phyloP scores from a whole-genome alignment of 2,888 invertebrate genomes.

The Amphipyra berbera region DNA sequence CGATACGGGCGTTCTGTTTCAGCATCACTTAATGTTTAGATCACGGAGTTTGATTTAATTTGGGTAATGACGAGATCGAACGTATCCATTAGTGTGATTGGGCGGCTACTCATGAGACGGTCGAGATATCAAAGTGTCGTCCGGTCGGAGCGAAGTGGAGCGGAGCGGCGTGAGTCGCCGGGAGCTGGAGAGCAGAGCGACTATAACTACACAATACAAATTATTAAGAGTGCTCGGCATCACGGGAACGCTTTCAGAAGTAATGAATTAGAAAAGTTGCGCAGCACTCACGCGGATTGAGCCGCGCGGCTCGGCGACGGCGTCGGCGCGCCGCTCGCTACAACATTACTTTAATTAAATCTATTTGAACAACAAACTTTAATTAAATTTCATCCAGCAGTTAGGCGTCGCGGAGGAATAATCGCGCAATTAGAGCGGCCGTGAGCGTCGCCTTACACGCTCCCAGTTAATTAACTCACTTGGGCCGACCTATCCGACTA shows the following conservation, averaged over 20 bases:
- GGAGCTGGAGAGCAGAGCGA: constrained; percentile 70
- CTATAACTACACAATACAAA: constrained; percentile 88
- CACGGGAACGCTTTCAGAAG: constrained; percentile 90
- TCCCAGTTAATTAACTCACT: constrained; percentile 89
- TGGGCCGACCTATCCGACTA: constrained; percentile 80
- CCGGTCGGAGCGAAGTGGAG: constrained; percentile 24
- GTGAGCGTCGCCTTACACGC: constrained; percentile 90
- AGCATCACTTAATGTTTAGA: constrained; percentile 65
- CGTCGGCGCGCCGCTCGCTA: constrained; percentile 84
- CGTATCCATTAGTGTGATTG: constrained; percentile 72
- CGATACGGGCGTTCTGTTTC: constrained; percentile 58
- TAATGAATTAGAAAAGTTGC: constrained; percentile 90
- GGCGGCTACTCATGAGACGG: constrained; percentile 57
- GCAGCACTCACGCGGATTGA: constrained; percentile 90
- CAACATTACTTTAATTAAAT: constrained; percentile 91
- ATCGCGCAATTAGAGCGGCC: constrained; percentile 90
- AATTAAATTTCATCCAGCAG: constrained; percentile 91
- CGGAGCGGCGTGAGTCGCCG: constrained; percentile 24
- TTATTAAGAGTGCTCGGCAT: constrained; percentile 89
- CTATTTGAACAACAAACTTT: constrained; percentile 91
- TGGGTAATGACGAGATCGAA: constrained; percentile 68
- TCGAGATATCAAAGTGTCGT: constrained; percentile 66
- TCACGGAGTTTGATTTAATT: constrained; percentile 69
- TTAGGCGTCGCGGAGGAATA: constrained; percentile 90
- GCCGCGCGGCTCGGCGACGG: constrained; percentile 74